Percentiles rank a stretch among this genome's conserved stretches.
phyloP scores from a whole-genome alignment of 2,113 vertebrate species.

The Psittacus erithacus region DNA sequence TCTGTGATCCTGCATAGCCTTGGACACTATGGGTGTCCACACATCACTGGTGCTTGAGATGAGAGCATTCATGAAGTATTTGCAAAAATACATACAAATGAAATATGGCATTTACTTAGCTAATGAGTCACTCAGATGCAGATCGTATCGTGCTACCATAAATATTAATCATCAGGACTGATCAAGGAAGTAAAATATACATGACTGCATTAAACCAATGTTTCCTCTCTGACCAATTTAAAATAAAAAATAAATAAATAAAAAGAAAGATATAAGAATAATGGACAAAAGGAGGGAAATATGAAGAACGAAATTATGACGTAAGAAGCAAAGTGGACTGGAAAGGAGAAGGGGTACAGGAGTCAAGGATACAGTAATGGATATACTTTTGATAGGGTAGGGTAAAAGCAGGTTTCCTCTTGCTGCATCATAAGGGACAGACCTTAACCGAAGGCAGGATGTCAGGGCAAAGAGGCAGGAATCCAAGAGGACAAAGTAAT shows the following conservation, averaged over 20 bases:
- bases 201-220: not conserved
- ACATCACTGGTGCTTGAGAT: not conserved
- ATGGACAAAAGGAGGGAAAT: not conserved
- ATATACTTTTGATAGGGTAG: not conserved
- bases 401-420: not conserved
- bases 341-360: not conserved
- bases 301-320: not conserved
- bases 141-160: not conserved
- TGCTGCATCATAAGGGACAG: not conserved
- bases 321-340: not conserved
- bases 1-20: rapidly evolving
- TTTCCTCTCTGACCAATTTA: not conserved
- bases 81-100: not conserved
- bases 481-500: not conserved
- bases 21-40: no score
- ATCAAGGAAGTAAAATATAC: not conserved
- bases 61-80: not conserved
- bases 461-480: not conserved
- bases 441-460: not conserved
- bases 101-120: not conserved
- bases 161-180: not conserved
- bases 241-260: not conserved
- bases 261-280: not conserved
- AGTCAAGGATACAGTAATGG: not conserved
- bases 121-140: not conserved